These are phyloP conservation scores for Heliconius charithonia DNA, from an alignment of 2,888 invertebrate genomes.

Conservation along the genomic window DNA sequence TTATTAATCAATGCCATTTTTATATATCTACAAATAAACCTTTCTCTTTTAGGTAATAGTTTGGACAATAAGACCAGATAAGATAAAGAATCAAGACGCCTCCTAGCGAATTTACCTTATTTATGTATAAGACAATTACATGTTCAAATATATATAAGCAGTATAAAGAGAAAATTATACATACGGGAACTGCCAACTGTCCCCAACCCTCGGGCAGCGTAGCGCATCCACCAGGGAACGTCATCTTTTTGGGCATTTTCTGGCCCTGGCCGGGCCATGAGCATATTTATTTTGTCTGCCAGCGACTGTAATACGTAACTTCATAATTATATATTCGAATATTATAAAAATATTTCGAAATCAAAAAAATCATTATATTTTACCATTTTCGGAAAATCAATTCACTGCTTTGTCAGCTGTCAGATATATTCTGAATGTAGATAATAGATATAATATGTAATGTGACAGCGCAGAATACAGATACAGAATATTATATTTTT, in stretches of 20 bases:
- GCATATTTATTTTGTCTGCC: slow-evolving; percentile 89
- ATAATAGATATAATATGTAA: slow-evolving; percentile 9
- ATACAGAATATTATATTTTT: slow-evolving; percentile 18
- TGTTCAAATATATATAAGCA: not conserved
- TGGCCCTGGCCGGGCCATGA: slow-evolving; percentile 92
- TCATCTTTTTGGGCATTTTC: slow-evolving; percentile 91
- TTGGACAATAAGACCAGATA: slow-evolving; percentile 48
- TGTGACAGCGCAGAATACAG: slow-evolving; percentile 5
- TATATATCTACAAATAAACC: slow-evolving; percentile 4
- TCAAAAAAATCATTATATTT: slow-evolving; percentile 55
- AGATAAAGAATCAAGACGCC: slow-evolving; percentile 45
- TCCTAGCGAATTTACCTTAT: not conserved
- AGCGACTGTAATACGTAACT: slow-evolving; percentile 85
- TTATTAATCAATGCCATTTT: not conserved
- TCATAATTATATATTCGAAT: slow-evolving; percentile 52
- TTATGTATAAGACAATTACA: not conserved
- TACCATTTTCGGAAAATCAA: slow-evolving; percentile 82
- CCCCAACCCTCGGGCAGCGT: slow-evolving; percentile 91
- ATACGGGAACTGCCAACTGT: slow-evolving; percentile 93
- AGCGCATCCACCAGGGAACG: slow-evolving; percentile 95
- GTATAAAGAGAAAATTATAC: slow-evolving; percentile 65
- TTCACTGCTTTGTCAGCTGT: slow-evolving; percentile 72
- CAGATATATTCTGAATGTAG: slow-evolving; percentile 57
- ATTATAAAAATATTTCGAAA: slow-evolving; percentile 54
- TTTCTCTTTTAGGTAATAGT: slow-evolving; percentile 34